Base-by-base conservation (phyloP, 2,888 invertebrate species). In the Tolmerus cingulatus region DNA sequence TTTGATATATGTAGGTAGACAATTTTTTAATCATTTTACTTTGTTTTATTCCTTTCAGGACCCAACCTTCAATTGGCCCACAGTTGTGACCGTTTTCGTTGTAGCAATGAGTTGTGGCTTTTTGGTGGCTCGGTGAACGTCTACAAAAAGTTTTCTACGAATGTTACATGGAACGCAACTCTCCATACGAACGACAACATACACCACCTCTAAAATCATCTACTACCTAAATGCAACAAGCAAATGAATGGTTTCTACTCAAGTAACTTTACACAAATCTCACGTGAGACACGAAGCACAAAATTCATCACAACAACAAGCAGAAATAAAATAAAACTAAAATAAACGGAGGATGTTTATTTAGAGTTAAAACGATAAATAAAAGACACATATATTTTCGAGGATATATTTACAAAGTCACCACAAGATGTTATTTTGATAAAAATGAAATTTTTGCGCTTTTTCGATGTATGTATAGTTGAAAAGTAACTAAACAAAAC, bases 91-190 rank as follows among this genome's bases (percentile, higher is more conserved):
- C 85, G 92, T 92, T 2, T 92, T 93, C 84, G 92, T 93, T 77
- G 90, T 93, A 88, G 93, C 93, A 89, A 92, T 93, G 90, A 93
- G 93, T 85, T 93, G 92, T 90, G 93, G 92, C 85, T 92, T 92
- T 88, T 91, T 93, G 87, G 93, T 92, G 86, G 91, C 93, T 88
- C 93, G 93, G 91, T 93, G 92, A 93, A 91, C 91, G 74, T 19
- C 43, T 16, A 37, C 19, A 37, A 57, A 27, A n/a, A 12, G n/a
- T 77, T 34, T 76, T 79, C n/a, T 19, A 40, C 30, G 66, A 16
- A 43, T 86, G n/a, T 14, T 82, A 66, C 66, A 66, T 66, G 66
- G 66, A 66, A 66, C 27, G 23, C 19, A 27, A 66, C 23, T 23
- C 66, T 66, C 66, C 66, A 66, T 27, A 66, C 12, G 23, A 66